Evolutionary conservation across 2,113 vertebrate species (phyloP).

Genomic region (Actenoides lindsayi): DNA sequence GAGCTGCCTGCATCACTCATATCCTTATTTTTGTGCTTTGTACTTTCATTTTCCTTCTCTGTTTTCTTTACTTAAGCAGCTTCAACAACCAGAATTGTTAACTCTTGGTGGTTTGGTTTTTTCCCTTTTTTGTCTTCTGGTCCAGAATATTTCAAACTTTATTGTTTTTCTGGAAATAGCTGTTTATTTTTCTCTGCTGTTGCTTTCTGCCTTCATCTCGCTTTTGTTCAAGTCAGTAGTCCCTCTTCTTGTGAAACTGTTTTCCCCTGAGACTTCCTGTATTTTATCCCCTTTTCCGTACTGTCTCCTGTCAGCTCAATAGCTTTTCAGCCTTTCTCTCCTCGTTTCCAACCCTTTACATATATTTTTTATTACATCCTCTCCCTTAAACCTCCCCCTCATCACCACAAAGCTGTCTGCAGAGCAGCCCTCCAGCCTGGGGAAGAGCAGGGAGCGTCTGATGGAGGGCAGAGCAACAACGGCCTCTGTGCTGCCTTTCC

Average conservation of each 20-base stretch:
- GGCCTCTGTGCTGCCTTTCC: neutral
- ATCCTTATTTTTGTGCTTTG: neutral
- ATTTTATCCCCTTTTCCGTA: constrained; percentile 8
- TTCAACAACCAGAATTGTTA: neutral
- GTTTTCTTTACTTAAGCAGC: neutral
- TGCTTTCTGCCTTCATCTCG: constrained; percentile 17
- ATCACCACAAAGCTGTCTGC: neutral
- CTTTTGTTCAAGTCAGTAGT: neutral
- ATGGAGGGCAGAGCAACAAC: neutral
- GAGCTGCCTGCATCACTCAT: neutral
- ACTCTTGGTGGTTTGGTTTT: neutral
- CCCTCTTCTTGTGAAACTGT: neutral
- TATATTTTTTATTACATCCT: neutral
- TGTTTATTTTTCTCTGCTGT: constrained; percentile 18
- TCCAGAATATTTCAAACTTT: neutral
- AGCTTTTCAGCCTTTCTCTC: neutral
- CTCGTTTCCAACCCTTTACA: neutral
- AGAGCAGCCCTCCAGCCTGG: neutral
- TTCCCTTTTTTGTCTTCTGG: neutral
- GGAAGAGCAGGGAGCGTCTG: neutral
- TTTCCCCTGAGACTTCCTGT: constrained; percentile 27
- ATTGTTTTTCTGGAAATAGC: constrained; percentile 16
- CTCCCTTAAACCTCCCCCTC: neutral
- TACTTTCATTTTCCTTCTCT: neutral
- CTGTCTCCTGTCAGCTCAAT: neutral